phyloP scores from a whole-genome alignment of 2,113 vertebrate species.

The Cynopterus brachyotis region DNA sequence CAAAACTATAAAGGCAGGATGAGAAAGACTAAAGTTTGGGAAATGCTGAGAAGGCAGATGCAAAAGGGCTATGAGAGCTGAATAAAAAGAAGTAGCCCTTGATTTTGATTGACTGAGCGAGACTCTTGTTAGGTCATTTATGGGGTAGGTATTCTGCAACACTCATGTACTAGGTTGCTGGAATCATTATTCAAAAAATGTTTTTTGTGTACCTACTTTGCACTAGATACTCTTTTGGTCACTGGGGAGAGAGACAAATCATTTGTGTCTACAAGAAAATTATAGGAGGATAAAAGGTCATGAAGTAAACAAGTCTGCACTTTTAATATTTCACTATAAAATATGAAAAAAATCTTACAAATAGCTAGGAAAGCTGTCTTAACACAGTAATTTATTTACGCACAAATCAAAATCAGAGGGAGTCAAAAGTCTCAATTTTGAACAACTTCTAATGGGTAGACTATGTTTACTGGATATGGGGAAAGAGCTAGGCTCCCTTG shows the following conservation, averaged over 20 bases:
- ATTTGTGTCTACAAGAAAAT: background rate
- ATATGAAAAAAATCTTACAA: background rate
- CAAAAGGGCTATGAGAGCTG: background rate
- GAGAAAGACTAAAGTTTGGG: background rate
- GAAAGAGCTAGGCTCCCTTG: background rate
- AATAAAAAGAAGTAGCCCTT: background rate
- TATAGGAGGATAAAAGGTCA: background rate
- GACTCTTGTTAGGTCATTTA: background rate
- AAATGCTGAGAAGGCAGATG: background rate
- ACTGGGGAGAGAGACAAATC: background rate
- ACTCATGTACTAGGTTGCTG: background rate
- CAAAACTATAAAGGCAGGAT: background rate
- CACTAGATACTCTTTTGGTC: background rate
- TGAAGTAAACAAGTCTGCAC: background rate
- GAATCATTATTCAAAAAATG: background rate
- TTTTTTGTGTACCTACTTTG: background rate
- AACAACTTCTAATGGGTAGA: background rate
- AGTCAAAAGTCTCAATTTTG: background rate
- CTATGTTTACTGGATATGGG: background rate
- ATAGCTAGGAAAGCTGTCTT: background rate
- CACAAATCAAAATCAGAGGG: background rate
- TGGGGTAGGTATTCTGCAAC: background rate
- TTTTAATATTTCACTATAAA: conserved; percentile 17
- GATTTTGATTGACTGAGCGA: background rate
- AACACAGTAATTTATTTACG: background rate